Evolutionary conservation across 1,140 invertebrate species (phyloP).

Genomic region (Conus ventricosus): DNA sequence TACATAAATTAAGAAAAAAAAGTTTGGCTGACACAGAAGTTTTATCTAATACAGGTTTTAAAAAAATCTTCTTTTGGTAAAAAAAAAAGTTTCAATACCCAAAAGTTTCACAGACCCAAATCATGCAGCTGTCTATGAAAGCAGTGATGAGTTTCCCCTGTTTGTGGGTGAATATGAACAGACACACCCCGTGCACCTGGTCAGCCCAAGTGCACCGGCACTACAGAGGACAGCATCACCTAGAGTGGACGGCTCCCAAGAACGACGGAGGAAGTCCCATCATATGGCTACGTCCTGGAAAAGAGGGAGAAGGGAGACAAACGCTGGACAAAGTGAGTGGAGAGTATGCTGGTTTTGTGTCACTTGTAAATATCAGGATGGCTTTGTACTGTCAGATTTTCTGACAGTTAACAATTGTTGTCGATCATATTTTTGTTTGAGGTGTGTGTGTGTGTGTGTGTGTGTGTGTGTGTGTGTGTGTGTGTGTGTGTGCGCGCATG

Average conservation of each 20-base stretch:
- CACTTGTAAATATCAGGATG: background rate
- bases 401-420: background rate
- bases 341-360: background rate
- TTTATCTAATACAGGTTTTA: no score
- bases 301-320: slow-evolving; percentile 86
- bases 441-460: background rate
- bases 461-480: no score
- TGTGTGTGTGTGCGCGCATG: no score
- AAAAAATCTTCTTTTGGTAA: no score
- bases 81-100: no score
- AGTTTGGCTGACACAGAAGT: no score
- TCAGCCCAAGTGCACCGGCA: slow-evolving; percentile 88
- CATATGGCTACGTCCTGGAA: slow-evolving; percentile 92
- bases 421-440: background rate
- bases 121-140: no score
- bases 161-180: slow-evolving; percentile 54
- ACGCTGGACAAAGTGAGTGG: slow-evolving; percentile 73
- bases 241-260: slow-evolving; percentile 94
- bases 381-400: background rate
- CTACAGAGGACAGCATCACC: slow-evolving; percentile 95
- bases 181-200: slow-evolving; percentile 93
- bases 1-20: no score
- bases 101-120: no score
- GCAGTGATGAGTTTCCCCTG: no score
- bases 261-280: slow-evolving; percentile 87